Evolutionary conservation across 2,888 invertebrate genomes (phyloP), one percentile per base, ranked within the genome.

Genomic region (Dorcus parallelipipedus): DNA sequence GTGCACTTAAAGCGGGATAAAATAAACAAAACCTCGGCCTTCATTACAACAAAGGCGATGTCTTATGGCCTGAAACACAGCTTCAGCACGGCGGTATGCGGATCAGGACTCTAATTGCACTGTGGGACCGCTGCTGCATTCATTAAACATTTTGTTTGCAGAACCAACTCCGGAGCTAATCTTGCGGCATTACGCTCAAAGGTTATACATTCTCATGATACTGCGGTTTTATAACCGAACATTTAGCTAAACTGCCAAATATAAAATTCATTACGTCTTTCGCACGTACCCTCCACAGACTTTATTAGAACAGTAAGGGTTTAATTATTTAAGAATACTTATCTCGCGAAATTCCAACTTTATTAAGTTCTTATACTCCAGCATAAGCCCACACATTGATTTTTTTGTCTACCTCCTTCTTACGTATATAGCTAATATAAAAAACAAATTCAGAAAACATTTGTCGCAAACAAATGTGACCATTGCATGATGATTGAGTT

Each of bases 91-190:
- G 47, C 39, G 53, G 54, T 54, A 55, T 55, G 59, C 54, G 54
- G 59, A 59, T 59, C 56, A 43, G 52, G 52, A 52, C 59, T 61
- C 54, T 59, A 59, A 59, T 62, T 62, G 59, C 62, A 45, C 56
- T 49, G 41, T 57, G 59, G 59, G 57, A 59, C 54, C 23, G 42
- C 14, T 10, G 10, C 10, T 61, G 59, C 62, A 62, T 60, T 62
- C 56, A 60, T 60, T 62, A 60, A 62, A 55, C 57, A 62, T 62
- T 62, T 62, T 60, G 58, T 62, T 60, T 62, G 54, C 56, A 52
- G 55, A 62, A 59, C 59, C 60, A 51, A 56, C 59, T 56, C 43
- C 57, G 59, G 60, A 53, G 57, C 52, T 62, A 59, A 62, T 57
- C 57, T 59, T 57, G 49, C 47, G 56, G 50, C 55, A 59, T 59